Percentiles rank a stretch among this genome's conserved stretches.
These are phyloP conservation scores for Agapetus fuscipes DNA, from an alignment of 2,888 invertebrate species.

Conservation along the genomic window DNA sequence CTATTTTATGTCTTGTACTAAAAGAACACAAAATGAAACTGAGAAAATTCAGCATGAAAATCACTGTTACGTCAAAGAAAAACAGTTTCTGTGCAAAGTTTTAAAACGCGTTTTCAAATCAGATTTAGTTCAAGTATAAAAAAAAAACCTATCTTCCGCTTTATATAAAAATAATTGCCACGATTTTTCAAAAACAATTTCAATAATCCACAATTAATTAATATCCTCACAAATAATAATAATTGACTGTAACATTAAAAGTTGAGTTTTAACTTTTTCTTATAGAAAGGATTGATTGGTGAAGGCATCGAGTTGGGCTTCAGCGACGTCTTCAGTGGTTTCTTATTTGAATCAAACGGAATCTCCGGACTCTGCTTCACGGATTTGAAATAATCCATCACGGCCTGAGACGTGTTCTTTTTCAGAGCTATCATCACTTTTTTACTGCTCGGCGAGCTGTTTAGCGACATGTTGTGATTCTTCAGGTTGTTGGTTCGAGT, in stretches of 20 bases:
- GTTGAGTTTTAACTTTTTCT: conserved; percentile 35
- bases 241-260: conserved; percentile 12
- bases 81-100: too few species aligned
- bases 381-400: conserved; percentile 62
- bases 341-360: conserved; percentile 62
- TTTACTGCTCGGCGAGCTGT: conserved; percentile 35
- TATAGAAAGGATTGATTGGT: conserved; percentile 71
- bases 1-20: too few species aligned
- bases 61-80: too few species aligned
- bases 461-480: conserved; percentile 2
- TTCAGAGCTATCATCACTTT: conserved; percentile 65
- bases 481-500: conserved; percentile 4
- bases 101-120: too few species aligned
- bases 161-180: too few species aligned
- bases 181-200: too few species aligned
- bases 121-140: too few species aligned
- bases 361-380: conserved; percentile 62
- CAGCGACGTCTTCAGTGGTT: conserved; percentile 61
- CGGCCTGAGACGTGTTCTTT: conserved; percentile 60
- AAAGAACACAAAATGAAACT: too few species aligned
- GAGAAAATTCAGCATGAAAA: too few species aligned
- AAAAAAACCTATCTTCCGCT: too few species aligned
- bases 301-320: conserved; percentile 58
- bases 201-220: too few species aligned
- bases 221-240: too few species aligned